Percentiles rank a stretch among this genome's conserved stretches.
phyloP scores from a whole-genome alignment of 2,113 vertebrate genomes.

The Amazona guildingii region DNA sequence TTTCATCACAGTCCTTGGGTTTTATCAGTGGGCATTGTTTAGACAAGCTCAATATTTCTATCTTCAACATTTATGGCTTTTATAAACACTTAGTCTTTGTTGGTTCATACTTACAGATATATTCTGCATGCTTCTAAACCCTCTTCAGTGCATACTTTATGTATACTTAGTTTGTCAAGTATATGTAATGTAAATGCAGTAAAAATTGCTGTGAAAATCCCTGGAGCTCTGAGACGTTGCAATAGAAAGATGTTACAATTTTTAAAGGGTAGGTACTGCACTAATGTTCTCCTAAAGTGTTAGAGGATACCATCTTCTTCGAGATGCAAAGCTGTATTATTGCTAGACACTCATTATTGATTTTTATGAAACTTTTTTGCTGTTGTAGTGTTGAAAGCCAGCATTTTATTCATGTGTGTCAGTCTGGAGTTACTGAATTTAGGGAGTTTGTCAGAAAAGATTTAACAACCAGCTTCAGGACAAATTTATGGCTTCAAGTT shows the following conservation, averaged over 20 bases:
- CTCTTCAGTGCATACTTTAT: neutral
- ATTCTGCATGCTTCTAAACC: conserved; percentile 4
- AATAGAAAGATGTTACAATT: neutral
- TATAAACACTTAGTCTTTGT: neutral
- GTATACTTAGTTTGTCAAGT: neutral
- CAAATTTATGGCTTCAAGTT: neutral
- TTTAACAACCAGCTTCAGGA: neutral
- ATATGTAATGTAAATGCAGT: neutral
- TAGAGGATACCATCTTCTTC: neutral
- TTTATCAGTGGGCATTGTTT: conserved; percentile 56
- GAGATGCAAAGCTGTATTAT: neutral
- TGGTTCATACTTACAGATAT: neutral
- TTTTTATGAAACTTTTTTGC: neutral
- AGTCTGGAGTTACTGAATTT: neutral
- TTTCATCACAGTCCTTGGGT: conserved; percentile 62
- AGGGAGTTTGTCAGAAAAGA: neutral
- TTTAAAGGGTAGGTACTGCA: neutral
- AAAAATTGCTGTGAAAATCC: neutral
- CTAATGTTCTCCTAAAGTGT: neutral
- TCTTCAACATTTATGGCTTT: conserved; percentile 24
- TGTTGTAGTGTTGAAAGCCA: neutral
- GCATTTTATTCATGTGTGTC: neutral
- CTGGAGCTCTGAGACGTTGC: neutral
- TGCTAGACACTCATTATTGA: neutral
- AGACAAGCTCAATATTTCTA: conserved; percentile 14